Conservation (phyloP, 2,888 invertebrate genomes). For the Nematopogon swammerdamellus region DNA sequence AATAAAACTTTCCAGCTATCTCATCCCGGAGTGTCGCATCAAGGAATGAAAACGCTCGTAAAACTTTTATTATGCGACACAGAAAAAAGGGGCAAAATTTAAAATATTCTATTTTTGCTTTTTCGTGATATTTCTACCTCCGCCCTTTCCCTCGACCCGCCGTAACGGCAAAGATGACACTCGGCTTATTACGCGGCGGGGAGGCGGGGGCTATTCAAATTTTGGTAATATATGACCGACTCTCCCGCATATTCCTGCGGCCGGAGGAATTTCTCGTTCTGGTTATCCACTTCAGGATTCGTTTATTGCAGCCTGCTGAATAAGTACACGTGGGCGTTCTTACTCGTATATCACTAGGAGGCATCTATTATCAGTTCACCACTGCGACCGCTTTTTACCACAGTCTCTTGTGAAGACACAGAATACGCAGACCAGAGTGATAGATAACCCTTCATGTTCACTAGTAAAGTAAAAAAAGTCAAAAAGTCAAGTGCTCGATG, state of each 20-base stretch:
- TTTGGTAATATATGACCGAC: neutral
- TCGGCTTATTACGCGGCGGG: neutral
- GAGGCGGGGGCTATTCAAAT: neutral
- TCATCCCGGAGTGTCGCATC: neutral
- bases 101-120: constrained; percentile 1
- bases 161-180: neutral
- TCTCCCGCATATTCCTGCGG: neutral
- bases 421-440: too few species aligned
- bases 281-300: too few species aligned
- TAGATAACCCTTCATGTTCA: too few species aligned
- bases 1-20: neutral
- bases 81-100: constrained; percentile 10
- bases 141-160: neutral
- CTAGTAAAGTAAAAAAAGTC: too few species aligned
- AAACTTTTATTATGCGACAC: constrained; percentile 25
- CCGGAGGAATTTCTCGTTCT: too few species aligned
- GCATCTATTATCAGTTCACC: too few species aligned
- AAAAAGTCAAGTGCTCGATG: too few species aligned
- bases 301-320: too few species aligned
- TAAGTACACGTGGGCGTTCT: too few species aligned
- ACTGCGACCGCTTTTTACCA: too few species aligned
- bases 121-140: neutral
- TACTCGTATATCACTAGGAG: too few species aligned
- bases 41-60: constrained; percentile 18
- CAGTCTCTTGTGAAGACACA: too few species aligned